Conservation (phyloP, 2,113 vertebrate genomes). For the Pitta sordida region DNA sequence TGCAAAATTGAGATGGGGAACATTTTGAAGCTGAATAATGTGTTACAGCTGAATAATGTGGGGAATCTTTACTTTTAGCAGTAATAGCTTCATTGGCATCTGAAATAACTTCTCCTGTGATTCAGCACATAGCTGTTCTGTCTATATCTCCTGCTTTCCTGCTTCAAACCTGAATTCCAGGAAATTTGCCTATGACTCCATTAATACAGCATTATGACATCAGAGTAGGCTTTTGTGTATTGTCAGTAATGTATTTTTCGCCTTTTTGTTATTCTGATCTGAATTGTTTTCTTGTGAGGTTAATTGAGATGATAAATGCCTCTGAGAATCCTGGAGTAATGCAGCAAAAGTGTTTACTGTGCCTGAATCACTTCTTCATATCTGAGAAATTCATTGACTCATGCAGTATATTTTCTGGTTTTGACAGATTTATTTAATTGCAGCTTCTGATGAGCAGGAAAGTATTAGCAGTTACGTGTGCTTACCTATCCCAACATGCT, state of each 20-base stretch:
- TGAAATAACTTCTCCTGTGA: background rate
- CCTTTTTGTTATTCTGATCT: background rate
- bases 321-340: background rate
- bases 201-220: constrained; percentile 24
- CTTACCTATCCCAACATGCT: background rate
- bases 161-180: constrained; percentile 18
- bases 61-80: background rate
- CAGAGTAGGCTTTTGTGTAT: background rate
- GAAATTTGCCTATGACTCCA: constrained; percentile 35
- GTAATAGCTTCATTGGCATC: background rate
- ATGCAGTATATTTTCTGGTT: background rate
- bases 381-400: constrained; percentile 36
- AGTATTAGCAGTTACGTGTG: background rate
- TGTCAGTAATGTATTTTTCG: background rate
- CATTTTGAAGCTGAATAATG: background rate
- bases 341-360: background rate
- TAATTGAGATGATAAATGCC: constrained; percentile 37
- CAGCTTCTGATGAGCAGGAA: background rate
- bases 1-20: background rate
- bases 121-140: background rate
- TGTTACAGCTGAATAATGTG: background rate
- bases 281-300: background rate
- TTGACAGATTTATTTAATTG: background rate
- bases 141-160: background rate
- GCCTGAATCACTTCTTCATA: background rate